Evolutionary conservation across 2,888 invertebrate species (phyloP), one percentile per base, ranked within the genome.

Genomic region (Linyphia triangularis): DNA sequence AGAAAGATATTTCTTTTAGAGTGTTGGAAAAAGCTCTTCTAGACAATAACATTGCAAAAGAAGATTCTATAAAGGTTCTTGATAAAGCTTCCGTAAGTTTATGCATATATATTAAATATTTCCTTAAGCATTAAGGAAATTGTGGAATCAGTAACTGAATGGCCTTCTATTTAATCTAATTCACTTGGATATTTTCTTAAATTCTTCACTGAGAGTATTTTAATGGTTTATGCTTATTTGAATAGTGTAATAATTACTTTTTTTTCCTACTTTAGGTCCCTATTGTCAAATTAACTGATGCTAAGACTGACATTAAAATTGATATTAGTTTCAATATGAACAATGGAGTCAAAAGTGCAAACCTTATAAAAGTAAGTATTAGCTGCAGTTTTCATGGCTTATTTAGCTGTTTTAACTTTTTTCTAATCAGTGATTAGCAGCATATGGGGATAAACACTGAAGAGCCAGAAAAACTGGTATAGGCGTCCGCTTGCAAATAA

Each of bases 321-420:
- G 99, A 99, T 94, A 99, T 99, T 93, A 98, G 99, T 92, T 99
- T 99, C 94, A 99, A 99, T 94, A 99, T 99, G 96, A 96, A 96
- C 93, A 98, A 98, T 93, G 99, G 99, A 88, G 97, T 99, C 65
- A 96, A 97, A 94, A 98, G 98, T 91, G 99, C 98, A 10, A 97
- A 98, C 93, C 95, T 99, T 90, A 99, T 99, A 91, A 97, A 97
- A 92, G 93, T 93, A 88, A 90, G 67, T 37, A 59, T 51, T 13
- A 40, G n/a, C n/a, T n/a, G n/a, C n/a, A n/a, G n/a, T n/a, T n/a
- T 43, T 10, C 43, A 43, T n/a, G n/a, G n/a, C n/a, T n/a, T n/a
- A n/a, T n/a, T n/a, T n/a, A n/a, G n/a, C n/a, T n/a, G n/a, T n/a
- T n/a, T n/a, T n/a, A n/a, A n/a, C n/a, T n/a, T n/a, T n/a, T n/a